Evolutionary conservation across 2,888 invertebrate genomes (phyloP).

Genomic region (Drosophila helvetica): DNA sequence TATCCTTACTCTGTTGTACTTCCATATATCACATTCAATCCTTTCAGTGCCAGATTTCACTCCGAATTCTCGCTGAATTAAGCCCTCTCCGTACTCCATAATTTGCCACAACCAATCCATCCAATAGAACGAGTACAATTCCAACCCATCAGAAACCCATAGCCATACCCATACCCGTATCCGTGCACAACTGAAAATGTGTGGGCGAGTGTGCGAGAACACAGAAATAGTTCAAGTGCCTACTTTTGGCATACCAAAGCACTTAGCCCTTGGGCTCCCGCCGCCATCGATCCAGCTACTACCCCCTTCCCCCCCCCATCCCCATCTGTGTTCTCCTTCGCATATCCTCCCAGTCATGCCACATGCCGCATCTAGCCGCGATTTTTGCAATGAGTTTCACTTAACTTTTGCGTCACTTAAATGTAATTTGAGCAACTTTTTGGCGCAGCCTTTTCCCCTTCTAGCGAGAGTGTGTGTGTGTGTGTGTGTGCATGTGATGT

Average conservation of each 20-base stretch:
- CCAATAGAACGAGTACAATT: no score
- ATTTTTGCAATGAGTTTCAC: conserved; percentile 67
- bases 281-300: no score
- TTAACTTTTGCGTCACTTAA: conserved; percentile 70
- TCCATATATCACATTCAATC: no score
- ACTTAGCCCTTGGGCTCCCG: conserved; percentile 25
- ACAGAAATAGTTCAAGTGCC: conserved; percentile 53
- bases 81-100: no score
- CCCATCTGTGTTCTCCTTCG: not conserved
- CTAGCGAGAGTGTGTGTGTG: not conserved
- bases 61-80: no score
- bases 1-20: no score
- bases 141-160: conserved; percentile 9
- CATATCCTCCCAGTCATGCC: conserved; percentile 25
- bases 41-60: no score
- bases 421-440: conserved; percentile 70
- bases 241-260: conserved; percentile 45
- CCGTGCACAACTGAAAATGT: conserved; percentile 30
- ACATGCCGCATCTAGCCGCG: conserved; percentile 38
- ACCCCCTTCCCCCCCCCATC: no score
- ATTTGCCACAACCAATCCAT: no score
- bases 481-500: conserved; percentile 18
- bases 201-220: conserved; percentile 34
- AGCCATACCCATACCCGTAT: no score
- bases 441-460: conserved; percentile 42